Percentiles rank a stretch among this genome's conserved stretches.
Conservation (phyloP, 2,113 vertebrate genomes). For the Promerops cafer region DNA sequence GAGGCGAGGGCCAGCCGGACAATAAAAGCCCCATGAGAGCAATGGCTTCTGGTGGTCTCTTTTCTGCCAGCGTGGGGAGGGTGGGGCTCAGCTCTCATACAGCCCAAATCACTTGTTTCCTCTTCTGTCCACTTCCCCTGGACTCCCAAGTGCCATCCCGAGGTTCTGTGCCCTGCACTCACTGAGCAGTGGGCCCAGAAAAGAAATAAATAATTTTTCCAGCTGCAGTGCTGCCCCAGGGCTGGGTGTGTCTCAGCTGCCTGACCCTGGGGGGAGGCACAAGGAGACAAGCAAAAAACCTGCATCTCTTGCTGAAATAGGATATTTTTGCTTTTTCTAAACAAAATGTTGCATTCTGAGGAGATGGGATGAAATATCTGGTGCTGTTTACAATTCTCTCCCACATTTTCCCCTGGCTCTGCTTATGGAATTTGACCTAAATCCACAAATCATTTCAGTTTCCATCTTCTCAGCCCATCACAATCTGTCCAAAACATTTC, state of each 20-base stretch:
- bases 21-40: constrained; percentile 50
- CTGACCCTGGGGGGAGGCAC: background rate
- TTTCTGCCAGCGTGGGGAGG: background rate
- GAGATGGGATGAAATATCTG: background rate
- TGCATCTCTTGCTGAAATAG: background rate
- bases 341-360: background rate
- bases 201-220: background rate
- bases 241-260: background rate
- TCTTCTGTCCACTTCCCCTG: background rate
- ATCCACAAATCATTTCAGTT: background rate
- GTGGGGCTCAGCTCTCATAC: background rate
- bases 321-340: background rate
- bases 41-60: background rate
- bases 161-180: background rate
- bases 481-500: background rate
- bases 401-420: background rate
- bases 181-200: rapidly evolving
- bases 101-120: background rate
- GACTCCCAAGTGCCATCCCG: rapidly evolving
- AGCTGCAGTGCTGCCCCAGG: background rate
- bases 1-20: background rate
- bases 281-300: background rate
- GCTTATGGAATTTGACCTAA: background rate
- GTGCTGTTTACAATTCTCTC: constrained; percentile 9
- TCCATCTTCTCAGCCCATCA: background rate